Evolutionary conservation across 1,140 invertebrate species (phyloP).

Genomic region (Plectrocnemia conspersa): DNA sequence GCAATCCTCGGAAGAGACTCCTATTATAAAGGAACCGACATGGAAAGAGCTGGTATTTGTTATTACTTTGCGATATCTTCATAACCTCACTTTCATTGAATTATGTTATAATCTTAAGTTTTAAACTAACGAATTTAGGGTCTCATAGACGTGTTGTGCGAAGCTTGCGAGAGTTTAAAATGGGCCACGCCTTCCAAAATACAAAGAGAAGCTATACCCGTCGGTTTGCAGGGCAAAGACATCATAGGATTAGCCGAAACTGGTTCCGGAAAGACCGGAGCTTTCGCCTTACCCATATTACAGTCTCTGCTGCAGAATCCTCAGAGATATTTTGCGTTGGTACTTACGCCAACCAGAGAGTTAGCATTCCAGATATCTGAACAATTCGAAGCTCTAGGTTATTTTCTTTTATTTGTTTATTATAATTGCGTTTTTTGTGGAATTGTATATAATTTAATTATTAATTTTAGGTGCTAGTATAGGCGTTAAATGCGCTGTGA

Average conservation of each 20-base stretch:
- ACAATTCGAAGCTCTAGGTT: conserved; percentile 91
- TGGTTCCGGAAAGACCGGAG: conserved; percentile 96
- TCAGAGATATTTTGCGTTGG: conserved; percentile 88
- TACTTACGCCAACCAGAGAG: conserved; percentile 95
- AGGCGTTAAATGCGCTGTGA: conserved; percentile 90
- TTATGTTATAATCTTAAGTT: conserved; percentile 18
- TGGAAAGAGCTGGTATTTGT: conserved; percentile 60
- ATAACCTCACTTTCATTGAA: not conserved
- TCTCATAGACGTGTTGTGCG: conserved; percentile 84
- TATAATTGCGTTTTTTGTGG: not conserved
- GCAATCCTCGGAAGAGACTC: conserved; percentile 28
- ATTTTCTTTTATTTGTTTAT: conserved; percentile 33
- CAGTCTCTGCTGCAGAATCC: conserved; percentile 86
- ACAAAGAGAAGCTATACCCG: conserved; percentile 88
- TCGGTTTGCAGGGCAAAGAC: conserved; percentile 88
- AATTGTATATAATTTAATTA: not conserved
- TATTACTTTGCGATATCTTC: not conserved
- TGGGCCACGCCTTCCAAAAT: conserved; percentile 94
- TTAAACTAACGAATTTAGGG: conserved; percentile 68
- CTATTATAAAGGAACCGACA: conserved; percentile 45
- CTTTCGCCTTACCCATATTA: conserved; percentile 94
- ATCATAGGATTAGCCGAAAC: conserved; percentile 96
- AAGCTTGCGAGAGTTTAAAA: conserved; percentile 87
- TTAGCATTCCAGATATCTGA: conserved; percentile 94
- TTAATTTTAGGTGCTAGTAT: conserved; percentile 62